Evolutionary conservation across 2,888 invertebrate species (phyloP).

Genomic region (Spialia ferax): DNA sequence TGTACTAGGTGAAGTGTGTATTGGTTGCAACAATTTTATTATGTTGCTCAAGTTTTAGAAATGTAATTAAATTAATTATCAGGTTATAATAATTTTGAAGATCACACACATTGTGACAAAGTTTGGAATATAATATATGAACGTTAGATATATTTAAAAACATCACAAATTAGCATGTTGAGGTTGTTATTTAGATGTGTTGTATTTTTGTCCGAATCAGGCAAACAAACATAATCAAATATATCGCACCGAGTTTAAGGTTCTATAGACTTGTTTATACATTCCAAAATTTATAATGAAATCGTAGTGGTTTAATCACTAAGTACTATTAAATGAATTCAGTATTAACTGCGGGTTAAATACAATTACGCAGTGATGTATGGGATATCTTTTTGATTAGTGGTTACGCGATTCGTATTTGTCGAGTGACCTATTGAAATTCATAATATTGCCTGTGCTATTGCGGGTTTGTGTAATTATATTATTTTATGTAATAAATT

Average conservation of each 20-base stretch:
- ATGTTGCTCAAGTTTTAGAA: slow-evolving; percentile 41
- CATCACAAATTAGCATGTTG: slow-evolving; percentile 30
- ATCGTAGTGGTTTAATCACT: slow-evolving; percentile 17
- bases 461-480: slow-evolving; percentile 59
- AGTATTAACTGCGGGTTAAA: slow-evolving; percentile 73
- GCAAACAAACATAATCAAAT: slow-evolving; percentile 31
- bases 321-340: slow-evolving; percentile 51
- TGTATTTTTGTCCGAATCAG: slow-evolving; percentile 25
- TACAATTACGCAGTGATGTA: slow-evolving; percentile 57
- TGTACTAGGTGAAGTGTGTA: slow-evolving; percentile 29
- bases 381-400: slow-evolving; percentile 52
- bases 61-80: neutral
- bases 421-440: slow-evolving; percentile 49
- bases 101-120: slow-evolving; percentile 48
- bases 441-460: slow-evolving; percentile 47
- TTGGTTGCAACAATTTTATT: slow-evolving; percentile 18
- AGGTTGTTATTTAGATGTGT: slow-evolving; percentile 32
- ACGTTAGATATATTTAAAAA: slow-evolving; percentile 9
- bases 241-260: slow-evolving; percentile 25
- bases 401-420: slow-evolving; percentile 45
- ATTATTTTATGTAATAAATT: slow-evolving; percentile 43
- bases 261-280: slow-evolving; percentile 31
- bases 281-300: slow-evolving; percentile 40
- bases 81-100: slow-evolving; percentile 43
- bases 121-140: slow-evolving; percentile 9